Evolutionary conservation across 2,797 vertebrate species (phyloP).

Genomic region (Sitta carolinensis): DNA sequence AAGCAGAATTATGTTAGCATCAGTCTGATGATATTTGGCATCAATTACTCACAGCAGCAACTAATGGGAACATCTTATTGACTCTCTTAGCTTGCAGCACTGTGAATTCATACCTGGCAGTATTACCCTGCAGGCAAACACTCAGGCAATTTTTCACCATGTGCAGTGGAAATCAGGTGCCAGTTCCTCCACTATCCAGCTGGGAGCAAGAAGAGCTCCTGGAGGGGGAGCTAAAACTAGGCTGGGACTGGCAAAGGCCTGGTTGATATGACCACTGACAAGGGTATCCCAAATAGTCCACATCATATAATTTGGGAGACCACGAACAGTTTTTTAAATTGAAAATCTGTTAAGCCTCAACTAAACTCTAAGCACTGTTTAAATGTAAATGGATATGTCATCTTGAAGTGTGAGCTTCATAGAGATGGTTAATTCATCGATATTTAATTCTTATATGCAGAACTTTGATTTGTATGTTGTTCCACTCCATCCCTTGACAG

Average conservation of each 20-base stretch:
- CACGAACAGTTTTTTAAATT: not conserved
- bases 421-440: not conserved
- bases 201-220: not conserved
- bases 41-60: not conserved
- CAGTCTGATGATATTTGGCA: not conserved
- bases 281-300: not conserved
- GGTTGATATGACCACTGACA: not conserved
- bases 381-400: not conserved
- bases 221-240: not conserved
- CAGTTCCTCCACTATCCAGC: not conserved
- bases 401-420: not conserved
- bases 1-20: not conserved
- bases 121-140: not conserved
- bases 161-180: not conserved
- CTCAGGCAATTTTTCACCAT: not conserved
- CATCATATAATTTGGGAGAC: not conserved
- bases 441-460: conserved; percentile 6
- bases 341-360: not conserved
- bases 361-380: not conserved
- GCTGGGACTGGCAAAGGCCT: not conserved
- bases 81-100: not conserved
- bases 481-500: conserved; percentile 21
- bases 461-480: not conserved
- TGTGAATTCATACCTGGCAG: not conserved
- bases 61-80: not conserved